phyloP scores from a whole-genome alignment of 2,888 invertebrate genomes.

The Pheosia tremula region DNA sequence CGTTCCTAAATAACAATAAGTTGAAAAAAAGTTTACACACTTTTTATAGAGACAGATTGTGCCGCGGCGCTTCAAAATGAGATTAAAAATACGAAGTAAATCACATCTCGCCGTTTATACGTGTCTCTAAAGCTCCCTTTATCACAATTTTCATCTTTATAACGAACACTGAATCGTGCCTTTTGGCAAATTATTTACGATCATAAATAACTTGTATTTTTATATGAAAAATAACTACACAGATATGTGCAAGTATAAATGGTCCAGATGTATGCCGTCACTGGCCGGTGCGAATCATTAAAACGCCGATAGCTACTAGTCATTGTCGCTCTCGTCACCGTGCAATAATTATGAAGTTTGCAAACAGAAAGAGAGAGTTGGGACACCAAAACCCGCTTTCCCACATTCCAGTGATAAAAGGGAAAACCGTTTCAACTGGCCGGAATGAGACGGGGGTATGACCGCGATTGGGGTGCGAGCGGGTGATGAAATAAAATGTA shows the following conservation, averaged over 20 bases:
- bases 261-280: neutral
- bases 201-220: neutral
- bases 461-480: slow-evolving; percentile 52
- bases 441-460: slow-evolving; percentile 55
- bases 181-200: no score
- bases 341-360: slow-evolving; percentile 66
- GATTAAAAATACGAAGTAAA: slow-evolving; percentile 9
- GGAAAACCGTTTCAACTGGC: slow-evolving; percentile 72
- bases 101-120: neutral
- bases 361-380: slow-evolving; percentile 82
- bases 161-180: neutral
- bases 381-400: slow-evolving; percentile 78
- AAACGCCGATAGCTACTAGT: slow-evolving; percentile 16
- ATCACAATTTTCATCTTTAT: slow-evolving; percentile 4
- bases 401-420: slow-evolving; percentile 82
- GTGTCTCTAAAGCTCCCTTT: neutral
- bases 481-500: slow-evolving; percentile 64
- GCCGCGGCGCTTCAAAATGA: slow-evolving; percentile 10
- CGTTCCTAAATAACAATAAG: no score
- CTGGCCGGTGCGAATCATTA: neutral
- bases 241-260: neutral
- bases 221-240: neutral
- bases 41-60: slow-evolving; percentile 14
- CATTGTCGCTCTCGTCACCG: slow-evolving; percentile 35
- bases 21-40: slow-evolving; percentile 18